Evolutionary conservation across 2,797 vertebrate species (phyloP).

Genomic region (Fratercula arctica): DNA sequence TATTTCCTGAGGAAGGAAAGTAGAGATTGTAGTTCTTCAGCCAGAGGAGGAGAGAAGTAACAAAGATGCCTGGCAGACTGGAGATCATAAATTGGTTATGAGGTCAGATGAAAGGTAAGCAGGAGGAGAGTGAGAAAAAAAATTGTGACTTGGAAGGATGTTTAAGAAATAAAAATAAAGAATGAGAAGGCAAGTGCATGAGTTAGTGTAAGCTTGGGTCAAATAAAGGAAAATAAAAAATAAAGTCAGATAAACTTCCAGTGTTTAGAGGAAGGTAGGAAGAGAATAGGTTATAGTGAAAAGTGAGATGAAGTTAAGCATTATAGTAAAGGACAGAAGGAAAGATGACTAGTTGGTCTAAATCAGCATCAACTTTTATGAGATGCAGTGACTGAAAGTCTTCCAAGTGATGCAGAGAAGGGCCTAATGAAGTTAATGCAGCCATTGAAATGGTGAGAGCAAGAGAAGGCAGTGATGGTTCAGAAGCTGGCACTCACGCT

Average conservation of each 20-base stretch:
- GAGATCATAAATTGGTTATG: not conserved
- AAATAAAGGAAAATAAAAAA: not conserved
- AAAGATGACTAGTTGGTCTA: not conserved
- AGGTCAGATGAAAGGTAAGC: slow-evolving; percentile 37
- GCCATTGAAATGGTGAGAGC: not conserved
- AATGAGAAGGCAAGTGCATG: not conserved
- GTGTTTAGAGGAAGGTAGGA: not conserved
- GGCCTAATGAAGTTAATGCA: not conserved
- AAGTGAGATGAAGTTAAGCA: not conserved
- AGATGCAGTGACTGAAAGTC: not conserved
- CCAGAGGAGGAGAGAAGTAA: not conserved
- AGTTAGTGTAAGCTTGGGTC: not conserved
- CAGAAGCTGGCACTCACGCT: not conserved
- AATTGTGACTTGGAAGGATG: not conserved
- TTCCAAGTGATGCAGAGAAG: not conserved
- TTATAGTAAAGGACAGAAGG: not conserved
- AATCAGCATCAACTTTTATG: not conserved
- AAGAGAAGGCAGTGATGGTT: not conserved
- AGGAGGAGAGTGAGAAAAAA: slow-evolving; percentile 1
- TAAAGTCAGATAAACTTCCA: not conserved
- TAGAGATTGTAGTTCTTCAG: slow-evolving; percentile 19
- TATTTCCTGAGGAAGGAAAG: slow-evolving; percentile 6
- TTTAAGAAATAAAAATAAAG: not conserved
- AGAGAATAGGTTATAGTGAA: not conserved
- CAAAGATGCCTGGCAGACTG: slow-evolving; percentile 2